phyloP scores from a whole-genome alignment of 2,888 invertebrate genomes.

The Acleris laterana region DNA sequence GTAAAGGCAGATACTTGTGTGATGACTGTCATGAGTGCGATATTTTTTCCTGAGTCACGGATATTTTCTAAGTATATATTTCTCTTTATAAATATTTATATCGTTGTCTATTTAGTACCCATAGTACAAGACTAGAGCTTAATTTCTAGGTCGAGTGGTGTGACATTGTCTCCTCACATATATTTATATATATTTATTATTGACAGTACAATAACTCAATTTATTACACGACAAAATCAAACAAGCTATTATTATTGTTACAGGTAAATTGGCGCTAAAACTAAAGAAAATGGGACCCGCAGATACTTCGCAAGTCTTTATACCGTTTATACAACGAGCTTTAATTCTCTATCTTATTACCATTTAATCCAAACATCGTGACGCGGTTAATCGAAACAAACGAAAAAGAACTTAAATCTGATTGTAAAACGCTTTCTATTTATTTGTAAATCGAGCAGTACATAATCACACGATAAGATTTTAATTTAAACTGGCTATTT shows the following conservation, averaged over 20 bases:
- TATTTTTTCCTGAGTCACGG: too few relatives aligned
- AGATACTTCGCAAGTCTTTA: not conserved
- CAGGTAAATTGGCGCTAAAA: slow-evolving; percentile 19
- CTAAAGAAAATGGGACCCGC: not conserved
- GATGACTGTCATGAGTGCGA: too few relatives aligned
- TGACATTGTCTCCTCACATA: too few relatives aligned
- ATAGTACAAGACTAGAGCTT: too few relatives aligned
- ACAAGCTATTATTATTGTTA: slow-evolving; percentile 12
- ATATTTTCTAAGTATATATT: too few relatives aligned
- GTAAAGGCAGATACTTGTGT: too few relatives aligned
- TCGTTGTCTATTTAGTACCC: too few relatives aligned
- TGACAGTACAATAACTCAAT: not conserved
- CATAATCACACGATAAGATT: slow-evolving; percentile 28
- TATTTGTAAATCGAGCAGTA: slow-evolving; percentile 16
- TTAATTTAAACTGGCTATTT: slow-evolving; percentile 15
- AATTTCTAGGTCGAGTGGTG: too few relatives aligned
- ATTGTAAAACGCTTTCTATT: slow-evolving; percentile 36
- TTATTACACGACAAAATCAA: not conserved
- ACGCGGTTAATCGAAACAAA: slow-evolving; percentile 26
- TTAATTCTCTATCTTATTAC: slow-evolving; percentile 11
- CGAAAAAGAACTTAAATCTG: slow-evolving; percentile 19
- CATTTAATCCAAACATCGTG: slow-evolving; percentile 28
- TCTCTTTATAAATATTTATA: too few relatives aligned
- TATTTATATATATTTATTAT: too few relatives aligned
- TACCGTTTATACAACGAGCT: not conserved